A percentile compares a stretch with the other conserved stretches of the same genome.
Conservation (phyloP, 2,797 vertebrate species). For the Acipenser ruthenus region DNA sequence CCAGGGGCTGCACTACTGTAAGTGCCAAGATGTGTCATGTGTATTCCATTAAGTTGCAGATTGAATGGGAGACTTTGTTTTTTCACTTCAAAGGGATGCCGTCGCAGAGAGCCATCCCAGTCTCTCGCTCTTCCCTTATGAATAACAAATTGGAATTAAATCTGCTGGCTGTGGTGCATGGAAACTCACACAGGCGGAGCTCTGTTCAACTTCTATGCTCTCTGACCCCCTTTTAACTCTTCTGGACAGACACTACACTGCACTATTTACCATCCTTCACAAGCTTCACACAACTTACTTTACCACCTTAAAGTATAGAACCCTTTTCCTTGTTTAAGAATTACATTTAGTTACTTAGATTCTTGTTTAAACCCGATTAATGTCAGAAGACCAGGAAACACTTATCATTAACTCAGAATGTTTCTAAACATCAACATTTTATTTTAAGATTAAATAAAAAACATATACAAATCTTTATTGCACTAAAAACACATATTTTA, state of each 20-base stretch:
- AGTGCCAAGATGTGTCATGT: constrained; percentile 52
- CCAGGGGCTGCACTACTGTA: background rate
- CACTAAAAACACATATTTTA: too few relatives aligned
- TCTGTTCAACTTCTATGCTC: constrained; percentile 40
- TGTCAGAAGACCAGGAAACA: too few relatives aligned
- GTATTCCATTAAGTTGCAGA: constrained; percentile 60
- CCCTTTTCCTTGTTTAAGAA: too few relatives aligned
- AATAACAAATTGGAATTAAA: constrained; percentile 72
- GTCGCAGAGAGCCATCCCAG: constrained; percentile 48
- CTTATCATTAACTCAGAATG: too few relatives aligned
- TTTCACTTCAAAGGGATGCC: constrained; percentile 61
- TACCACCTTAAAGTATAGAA: too few relatives aligned
- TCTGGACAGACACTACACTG: background rate
- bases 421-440: too few relatives aligned
- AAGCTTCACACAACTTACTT: too few relatives aligned
- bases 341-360: too few relatives aligned
- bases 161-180: constrained; percentile 49
- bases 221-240: constrained; percentile 27
- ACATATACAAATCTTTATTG: too few relatives aligned
- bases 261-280: too few relatives aligned
- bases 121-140: constrained; percentile 51
- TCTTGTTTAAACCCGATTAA: too few relatives aligned
- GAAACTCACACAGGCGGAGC: constrained; percentile 44
- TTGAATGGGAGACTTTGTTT: constrained; percentile 69
- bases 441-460: too few relatives aligned